phyloP scores from a whole-genome alignment of 23 tunicate species.

The Ciona savignyi region DNA sequence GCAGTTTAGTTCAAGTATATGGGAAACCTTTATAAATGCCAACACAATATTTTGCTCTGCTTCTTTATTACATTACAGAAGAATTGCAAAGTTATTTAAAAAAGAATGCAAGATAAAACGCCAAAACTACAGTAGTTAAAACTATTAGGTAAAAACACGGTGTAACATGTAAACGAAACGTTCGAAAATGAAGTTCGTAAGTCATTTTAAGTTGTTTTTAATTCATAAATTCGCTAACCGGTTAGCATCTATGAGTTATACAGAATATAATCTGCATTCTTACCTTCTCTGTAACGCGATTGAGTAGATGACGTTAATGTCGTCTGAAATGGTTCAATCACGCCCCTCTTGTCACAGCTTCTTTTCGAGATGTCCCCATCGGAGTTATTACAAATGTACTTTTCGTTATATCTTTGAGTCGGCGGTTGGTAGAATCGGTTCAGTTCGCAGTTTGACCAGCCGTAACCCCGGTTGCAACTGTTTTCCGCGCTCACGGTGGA shows the following conservation, averaged over 20 bases:
- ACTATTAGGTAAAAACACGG: no score
- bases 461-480: neutral
- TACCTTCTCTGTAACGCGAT: neutral
- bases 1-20: no score
- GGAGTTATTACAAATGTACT: neutral
- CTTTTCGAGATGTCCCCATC: neutral
- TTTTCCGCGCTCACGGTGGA: neutral
- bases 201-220: no score
- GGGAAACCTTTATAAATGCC: no score
- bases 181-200: no score
- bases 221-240: no score
- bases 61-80: neutral
- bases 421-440: neutral
- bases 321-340: neutral
- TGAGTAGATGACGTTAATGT: neutral
- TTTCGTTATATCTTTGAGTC: neutral
- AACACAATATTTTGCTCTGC: neutral
- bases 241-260: no score
- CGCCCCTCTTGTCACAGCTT: neutral
- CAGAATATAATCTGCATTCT: neutral
- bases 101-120: no score
- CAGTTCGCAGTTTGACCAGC: neutral
- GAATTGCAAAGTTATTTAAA: no score
- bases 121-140: no score
- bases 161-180: no score